Conservation (phyloP, 2,113 vertebrate species). For the Gobius niger region DNA sequence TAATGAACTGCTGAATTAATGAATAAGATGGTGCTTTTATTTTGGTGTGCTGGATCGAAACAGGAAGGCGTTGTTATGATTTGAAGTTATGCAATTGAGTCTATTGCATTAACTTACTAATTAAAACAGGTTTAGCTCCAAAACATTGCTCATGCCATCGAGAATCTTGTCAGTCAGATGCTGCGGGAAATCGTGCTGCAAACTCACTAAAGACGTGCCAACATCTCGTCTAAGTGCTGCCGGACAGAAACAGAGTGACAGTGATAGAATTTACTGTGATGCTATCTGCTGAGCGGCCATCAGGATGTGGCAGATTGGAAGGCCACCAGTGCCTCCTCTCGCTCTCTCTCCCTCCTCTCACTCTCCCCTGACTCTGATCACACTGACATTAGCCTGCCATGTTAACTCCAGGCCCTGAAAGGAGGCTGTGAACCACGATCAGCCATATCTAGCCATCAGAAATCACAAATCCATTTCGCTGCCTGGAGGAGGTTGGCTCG, state of each 20-base stretch:
- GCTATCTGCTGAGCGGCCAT: constrained; percentile 77
- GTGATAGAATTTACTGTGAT: constrained; percentile 82
- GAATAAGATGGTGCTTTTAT: no score
- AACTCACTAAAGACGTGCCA: constrained; percentile 58
- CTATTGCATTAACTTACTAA: no score
- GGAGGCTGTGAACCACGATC: constrained; percentile 79
- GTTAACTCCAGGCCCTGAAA: constrained; percentile 82
- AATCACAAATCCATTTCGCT: constrained; percentile 83
- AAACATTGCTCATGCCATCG: constrained; percentile 45
- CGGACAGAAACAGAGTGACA: constrained; percentile 75
- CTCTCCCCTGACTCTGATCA: constrained; percentile 74
- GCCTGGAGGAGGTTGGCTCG: constrained; percentile 65
- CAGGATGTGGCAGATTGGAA: constrained; percentile 76
- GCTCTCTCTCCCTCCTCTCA: no score
- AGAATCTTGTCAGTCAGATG: constrained; percentile 65
- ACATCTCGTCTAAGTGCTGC: constrained; percentile 62
- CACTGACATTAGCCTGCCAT: constrained; percentile 77
- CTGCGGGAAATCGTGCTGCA: constrained; percentile 54
- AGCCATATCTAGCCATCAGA: constrained; percentile 80
- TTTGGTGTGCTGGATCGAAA: no score
- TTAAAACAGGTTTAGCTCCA: no score
- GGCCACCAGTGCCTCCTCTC: constrained; percentile 79
- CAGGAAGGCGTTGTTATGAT: no score
- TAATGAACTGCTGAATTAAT: no score
- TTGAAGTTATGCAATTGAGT: no score